Base-by-base conservation (phyloP, 2,888 invertebrate species). In the Acronicta alni region DNA sequence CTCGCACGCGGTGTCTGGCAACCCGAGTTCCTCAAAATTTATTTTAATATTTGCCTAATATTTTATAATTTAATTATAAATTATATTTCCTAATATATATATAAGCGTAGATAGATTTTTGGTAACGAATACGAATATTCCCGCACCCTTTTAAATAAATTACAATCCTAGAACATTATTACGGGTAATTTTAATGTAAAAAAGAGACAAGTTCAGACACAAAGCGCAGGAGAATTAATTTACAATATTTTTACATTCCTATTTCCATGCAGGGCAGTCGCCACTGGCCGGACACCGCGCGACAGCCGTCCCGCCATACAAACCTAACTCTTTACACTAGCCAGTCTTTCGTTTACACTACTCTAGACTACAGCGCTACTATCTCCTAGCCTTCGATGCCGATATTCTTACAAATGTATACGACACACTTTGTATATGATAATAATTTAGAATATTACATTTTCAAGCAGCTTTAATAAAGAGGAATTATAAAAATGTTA, bases 341-440 rank as follows among this genome's bases (percentile, higher is more conserved):
- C 93, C 93, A 93, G 93, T 93, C 93, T 93, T 93, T 93, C 92
- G 91, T 89, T 93, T 92, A 82, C 91, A 86, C 90, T 92, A 92
- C 91, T 83, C 89, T 88, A 89, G 65, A 75, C 81, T 82, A 83
- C 77, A 65, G 75, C 81, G 70, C 81, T 75, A 72, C 72, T 62
- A 66, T 49, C 71, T 71, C 39, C 67, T 66, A 71, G 64, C 69
- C 57, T 43, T 61, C 64, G 59, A 45, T 69, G 64, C 64, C 63
- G 55, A 66, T 51, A 23, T 55, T 3, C 26, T 23, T 23, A 38
- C 55, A 7, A 3, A 4, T 15, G 48, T 20, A 15, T 26, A 58
- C 47, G 41, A 38, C 55, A 38, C 32, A 23, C 63, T 51, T 14
- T 8, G 7, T 16, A 9, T n/a, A 8, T n/a, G 6, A 1, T 30